Evolutionary conservation across 1,140 invertebrate genomes (phyloP).

Genomic region (Babylonia areolata): DNA sequence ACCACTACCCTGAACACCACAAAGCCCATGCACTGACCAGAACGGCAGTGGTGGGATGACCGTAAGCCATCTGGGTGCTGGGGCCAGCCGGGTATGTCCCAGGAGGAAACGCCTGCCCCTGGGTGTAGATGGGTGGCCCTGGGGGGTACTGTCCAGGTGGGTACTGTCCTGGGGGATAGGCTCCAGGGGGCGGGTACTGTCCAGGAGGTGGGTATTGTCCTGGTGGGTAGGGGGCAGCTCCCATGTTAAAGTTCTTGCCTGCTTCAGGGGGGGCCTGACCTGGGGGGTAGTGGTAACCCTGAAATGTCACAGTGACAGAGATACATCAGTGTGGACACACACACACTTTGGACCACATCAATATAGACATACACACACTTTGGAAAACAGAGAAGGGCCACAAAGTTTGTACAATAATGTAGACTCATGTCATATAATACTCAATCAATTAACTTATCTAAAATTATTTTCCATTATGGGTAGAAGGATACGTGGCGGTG

Average conservation of each 20-base stretch:
- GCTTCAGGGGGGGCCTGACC: slow-evolving; percentile 17
- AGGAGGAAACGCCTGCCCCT: background rate
- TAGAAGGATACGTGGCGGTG: too few species aligned
- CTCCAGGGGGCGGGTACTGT: background rate
- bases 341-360: too few species aligned
- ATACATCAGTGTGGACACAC: too few species aligned
- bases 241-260: background rate
- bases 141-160: background rate
- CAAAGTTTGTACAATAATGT: too few species aligned
- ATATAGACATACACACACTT: too few species aligned
- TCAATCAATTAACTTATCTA: too few species aligned
- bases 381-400: too few species aligned
- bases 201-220: background rate
- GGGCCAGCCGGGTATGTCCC: background rate
- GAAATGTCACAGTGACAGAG: too few species aligned
- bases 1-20: too few species aligned
- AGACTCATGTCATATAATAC: too few species aligned
- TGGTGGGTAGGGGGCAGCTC: background rate
- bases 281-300: slow-evolving; percentile 21
- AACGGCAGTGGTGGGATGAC: background rate
- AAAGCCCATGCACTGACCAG: background rate
- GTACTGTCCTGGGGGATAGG: background rate
- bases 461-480: too few species aligned
- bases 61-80: background rate
- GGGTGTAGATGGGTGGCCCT: background rate